Evolutionary conservation across 2,113 vertebrate genomes (phyloP).

Genomic region (Trachemys scripta): DNA sequence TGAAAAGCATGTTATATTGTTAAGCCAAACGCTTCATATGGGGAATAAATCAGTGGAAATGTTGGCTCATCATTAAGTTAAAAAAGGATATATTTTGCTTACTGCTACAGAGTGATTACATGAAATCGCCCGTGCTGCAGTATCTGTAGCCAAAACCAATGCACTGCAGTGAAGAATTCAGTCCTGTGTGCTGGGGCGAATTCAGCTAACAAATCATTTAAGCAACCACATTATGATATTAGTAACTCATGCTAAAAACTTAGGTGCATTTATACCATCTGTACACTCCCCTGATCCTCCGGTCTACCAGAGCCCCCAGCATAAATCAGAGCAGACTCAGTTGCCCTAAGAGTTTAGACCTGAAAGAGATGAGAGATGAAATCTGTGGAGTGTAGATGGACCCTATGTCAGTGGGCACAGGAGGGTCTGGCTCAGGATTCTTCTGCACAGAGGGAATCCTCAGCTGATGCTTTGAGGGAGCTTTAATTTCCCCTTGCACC

Average conservation of each 20-base stretch:
- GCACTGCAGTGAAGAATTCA: neutral
- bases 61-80: neutral
- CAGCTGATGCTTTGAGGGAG: neutral
- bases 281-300: neutral
- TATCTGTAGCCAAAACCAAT: neutral
- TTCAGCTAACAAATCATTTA: neutral
- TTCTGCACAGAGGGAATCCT: neutral
- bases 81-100: neutral
- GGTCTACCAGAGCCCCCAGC: neutral
- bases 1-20: neutral
- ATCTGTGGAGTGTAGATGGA: neutral
- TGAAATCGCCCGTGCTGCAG: neutral
- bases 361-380: neutral
- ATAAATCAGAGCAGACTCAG: neutral
- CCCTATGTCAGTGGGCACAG: neutral
- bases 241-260: neutral
- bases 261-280: neutral
- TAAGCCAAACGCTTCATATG: neutral
- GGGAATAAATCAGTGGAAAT: rapidly evolving
- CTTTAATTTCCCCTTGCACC: neutral
- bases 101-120: neutral
- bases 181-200: neutral
- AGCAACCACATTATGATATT: neutral
- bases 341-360: neutral
- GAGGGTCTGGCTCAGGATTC: neutral